phyloP scores from a whole-genome alignment of 2,888 invertebrate genomes.

The Drosophila algonquin region DNA sequence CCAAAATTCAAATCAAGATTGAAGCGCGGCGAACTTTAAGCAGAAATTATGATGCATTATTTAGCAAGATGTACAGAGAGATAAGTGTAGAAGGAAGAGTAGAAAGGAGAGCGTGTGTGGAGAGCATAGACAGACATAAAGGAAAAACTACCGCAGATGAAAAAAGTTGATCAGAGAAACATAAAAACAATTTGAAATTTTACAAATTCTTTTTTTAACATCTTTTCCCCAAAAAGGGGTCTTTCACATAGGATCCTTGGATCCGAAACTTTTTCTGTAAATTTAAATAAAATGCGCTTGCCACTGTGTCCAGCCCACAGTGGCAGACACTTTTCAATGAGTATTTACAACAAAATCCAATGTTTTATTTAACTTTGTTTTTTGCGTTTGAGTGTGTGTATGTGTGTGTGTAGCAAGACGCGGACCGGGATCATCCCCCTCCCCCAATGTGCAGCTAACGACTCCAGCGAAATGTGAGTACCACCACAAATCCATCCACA shows the following conservation, averaged over 20 bases:
- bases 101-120: conserved; percentile 7
- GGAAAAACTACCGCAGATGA: conserved; percentile 61
- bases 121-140: conserved; percentile 28
- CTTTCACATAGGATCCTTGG: conserved; percentile 6
- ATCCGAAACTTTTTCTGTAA: conserved; percentile 56
- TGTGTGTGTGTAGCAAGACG: conserved; percentile 1
- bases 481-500: conserved; percentile 23
- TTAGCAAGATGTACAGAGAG: conserved; percentile 61
- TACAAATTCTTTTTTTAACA: conserved; percentile 22
- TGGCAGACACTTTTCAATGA: conserved; percentile 62
- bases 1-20: conserved; percentile 25
- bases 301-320: conserved; percentile 53
- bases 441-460: conserved; percentile 11
- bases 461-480: conserved; percentile 43
- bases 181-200: conserved; percentile 47
- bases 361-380: conserved; percentile 71
- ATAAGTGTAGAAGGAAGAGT: conserved; percentile 9
- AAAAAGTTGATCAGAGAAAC: conserved; percentile 24
- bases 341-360: conserved; percentile 61
- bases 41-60: conserved; percentile 72
- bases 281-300: conserved; percentile 68
- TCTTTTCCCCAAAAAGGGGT: conserved; percentile 1
- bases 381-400: conserved; percentile 22
- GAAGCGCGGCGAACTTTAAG: conserved; percentile 60
- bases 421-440: conserved; percentile 6